Conservation (phyloP, 2,888 invertebrate species). For the Meiosimyza decipiens region DNA sequence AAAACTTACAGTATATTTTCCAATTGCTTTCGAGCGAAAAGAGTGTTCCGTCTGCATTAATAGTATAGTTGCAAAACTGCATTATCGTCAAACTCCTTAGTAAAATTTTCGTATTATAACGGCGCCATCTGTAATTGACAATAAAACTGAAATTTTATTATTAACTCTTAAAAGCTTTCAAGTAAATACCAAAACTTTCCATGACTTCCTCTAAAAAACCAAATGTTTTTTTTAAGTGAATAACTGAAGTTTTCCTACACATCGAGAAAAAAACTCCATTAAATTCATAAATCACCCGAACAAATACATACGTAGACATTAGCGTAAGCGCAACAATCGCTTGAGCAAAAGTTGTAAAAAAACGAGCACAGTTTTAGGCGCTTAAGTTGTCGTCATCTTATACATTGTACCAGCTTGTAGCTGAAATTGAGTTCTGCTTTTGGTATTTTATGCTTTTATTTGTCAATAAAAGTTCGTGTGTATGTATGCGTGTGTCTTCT, state of each 20-base stretch:
- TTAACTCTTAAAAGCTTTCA: conserved; percentile 30
- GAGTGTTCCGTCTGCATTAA: too few species aligned
- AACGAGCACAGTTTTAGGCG: conserved; percentile 23
- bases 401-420: conserved; percentile 7
- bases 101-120: too few species aligned
- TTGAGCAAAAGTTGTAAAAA: conserved; percentile 32
- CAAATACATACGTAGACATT: conserved; percentile 16
- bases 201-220: too few species aligned
- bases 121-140: conserved; percentile 38
- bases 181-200: conserved; percentile 4
- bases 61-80: too few species aligned
- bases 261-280: conserved; percentile 54
- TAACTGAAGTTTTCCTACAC: too few species aligned
- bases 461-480: too few species aligned
- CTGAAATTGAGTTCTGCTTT: conserved; percentile 14
- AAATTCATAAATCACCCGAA: conserved; percentile 62
- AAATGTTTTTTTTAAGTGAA: too few species aligned
- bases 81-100: too few species aligned
- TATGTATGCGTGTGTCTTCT: conserved; percentile 44
- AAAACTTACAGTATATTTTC: too few species aligned
- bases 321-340: conserved; percentile 42
- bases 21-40: too few species aligned
- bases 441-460: background rate
- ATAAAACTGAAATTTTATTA: conserved; percentile 41
- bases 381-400: background rate